phyloP scores from a whole-genome alignment of 2,888 invertebrate genomes.

The Pinctada fucata region DNA sequence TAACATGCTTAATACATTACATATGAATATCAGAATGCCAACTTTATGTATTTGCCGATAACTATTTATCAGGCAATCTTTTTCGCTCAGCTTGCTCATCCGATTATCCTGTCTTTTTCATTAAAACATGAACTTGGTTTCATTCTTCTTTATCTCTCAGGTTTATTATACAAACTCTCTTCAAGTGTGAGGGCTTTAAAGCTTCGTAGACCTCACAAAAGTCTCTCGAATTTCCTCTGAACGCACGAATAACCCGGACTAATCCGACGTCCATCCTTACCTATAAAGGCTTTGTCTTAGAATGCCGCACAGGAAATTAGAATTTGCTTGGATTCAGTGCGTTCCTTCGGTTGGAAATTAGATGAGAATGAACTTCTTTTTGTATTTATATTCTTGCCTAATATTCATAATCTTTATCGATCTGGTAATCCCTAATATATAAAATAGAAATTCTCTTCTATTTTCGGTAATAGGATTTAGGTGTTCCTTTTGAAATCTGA shows the following conservation, averaged over 20 bases:
- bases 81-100: conserved; percentile 9
- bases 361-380: neutral
- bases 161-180: conserved; percentile 2
- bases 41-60: conserved; percentile 17
- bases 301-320: neutral
- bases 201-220: neutral
- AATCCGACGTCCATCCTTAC: neutral
- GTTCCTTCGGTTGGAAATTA: neutral
- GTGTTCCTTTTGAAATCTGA: no score
- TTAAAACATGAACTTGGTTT: conserved; percentile 10
- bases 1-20: conserved; percentile 17
- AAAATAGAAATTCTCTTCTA: no score
- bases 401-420: neutral
- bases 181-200: conserved; percentile 10
- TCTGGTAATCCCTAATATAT: no score
- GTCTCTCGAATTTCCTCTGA: neutral
- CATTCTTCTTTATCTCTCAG: neutral
- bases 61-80: conserved; percentile 6
- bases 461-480: no score
- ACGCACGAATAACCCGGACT: neutral
- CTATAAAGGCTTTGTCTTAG: neutral
- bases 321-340: neutral
- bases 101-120: conserved; percentile 20
- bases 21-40: neutral
- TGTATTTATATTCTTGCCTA: neutral